Conservation (phyloP, 23 tunicate genomes). For the Ascidia mentula region DNA sequence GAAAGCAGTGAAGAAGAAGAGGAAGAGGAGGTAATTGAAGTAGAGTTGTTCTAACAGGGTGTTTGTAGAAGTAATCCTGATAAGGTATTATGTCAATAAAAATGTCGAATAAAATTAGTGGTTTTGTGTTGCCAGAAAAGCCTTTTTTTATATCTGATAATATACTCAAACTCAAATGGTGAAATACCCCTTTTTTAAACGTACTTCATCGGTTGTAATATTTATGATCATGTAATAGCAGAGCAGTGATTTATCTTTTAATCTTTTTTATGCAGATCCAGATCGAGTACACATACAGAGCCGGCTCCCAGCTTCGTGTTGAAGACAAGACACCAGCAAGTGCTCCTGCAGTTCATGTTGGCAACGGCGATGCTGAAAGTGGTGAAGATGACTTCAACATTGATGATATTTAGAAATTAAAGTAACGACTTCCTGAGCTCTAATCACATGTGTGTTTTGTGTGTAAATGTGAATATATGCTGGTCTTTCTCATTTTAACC, state of each 20-base stretch:
- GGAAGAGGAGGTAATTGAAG: conserved; percentile 44
- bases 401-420: conserved; percentile 72
- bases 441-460: not conserved
- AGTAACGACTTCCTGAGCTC: not conserved
- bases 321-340: conserved; percentile 48
- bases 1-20: conserved; percentile 91
- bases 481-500: not conserved
- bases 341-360: conserved; percentile 20
- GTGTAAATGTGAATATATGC: not conserved
- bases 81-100: too few species aligned
- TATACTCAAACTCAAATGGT: not conserved
- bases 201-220: not conserved
- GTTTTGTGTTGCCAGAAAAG: not conserved
- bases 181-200: not conserved
- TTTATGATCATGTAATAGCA: not conserved
- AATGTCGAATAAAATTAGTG: too few species aligned
- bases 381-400: conserved; percentile 83
- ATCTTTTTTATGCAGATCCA: conserved; percentile 55
- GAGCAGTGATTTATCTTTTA: too few species aligned
- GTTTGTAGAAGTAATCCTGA: too few species aligned
- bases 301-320: conserved; percentile 59
- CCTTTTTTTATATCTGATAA: not conserved
- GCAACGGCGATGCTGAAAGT: conserved; percentile 44
- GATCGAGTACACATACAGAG: conserved; percentile 62
- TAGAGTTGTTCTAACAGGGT: not conserved